Evolutionary conservation across 92 coral and sea anemone genomes (phyloP), one percentile per base, ranked within the genome.

Genomic region (Epizoanthus scotinus): DNA sequence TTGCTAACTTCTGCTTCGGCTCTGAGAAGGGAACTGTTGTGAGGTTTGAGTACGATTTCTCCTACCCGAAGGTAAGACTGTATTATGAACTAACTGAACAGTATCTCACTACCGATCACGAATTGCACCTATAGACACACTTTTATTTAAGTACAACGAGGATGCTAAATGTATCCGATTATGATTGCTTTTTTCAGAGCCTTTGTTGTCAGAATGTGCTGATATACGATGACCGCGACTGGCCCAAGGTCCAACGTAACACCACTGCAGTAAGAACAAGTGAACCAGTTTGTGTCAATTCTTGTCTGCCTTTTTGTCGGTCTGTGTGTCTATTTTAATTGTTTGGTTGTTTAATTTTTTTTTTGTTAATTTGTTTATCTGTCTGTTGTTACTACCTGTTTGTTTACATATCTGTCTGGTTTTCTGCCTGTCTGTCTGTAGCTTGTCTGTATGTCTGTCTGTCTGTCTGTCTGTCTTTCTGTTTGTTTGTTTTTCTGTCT

Each of bases 1-100:
- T 75, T 18, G 22, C 81, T 1, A n/a, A 75, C 17, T 21, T 75
- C 56, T 75, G 81, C 27, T 75, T 75, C 61, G 81, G 81, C 40
- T 59, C 81, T 5, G 56, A 75, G 52, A 59, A 59, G 63, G 69
- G 68, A 31, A 34, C 42, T 27, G 17, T 60, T 21, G 67, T 74
- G 4, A 74, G 36, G 38, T 59, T 75, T 60, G 81, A 75, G 14
- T 75, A 75, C 15, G 19, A 58, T 6, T 75, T 75, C 36, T 75
- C 67, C 8, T 75, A 59, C 56, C 49, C 47, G 22, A 75, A 75
- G 81, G 81, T 75, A 75, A 59, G 67, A 1, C 42, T 25, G 52
- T 0, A 44, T 15, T 47, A 3, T 47, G 10, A 47, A 47, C 15
- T 12, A 13, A 47, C 12, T 47, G 14, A 0, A 9, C 52, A 47